Conservation (phyloP, 2,113 vertebrate genomes). For the Corythornis cristatus region DNA sequence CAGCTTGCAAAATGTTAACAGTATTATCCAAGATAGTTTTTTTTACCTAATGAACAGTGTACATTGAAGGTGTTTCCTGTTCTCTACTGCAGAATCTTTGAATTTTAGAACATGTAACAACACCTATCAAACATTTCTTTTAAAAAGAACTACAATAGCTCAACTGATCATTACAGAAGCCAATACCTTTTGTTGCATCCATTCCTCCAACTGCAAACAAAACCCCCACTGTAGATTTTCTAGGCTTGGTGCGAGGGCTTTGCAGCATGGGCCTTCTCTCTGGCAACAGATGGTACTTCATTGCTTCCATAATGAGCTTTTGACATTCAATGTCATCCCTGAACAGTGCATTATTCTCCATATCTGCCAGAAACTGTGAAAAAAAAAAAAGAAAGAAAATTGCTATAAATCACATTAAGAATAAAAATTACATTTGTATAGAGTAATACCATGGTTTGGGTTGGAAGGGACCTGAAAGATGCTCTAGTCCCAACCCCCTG, state of each 20-base stretch:
- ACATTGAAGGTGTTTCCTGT: neutral
- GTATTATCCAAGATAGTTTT: neutral
- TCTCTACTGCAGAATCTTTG: neutral
- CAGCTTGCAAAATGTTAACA: neutral
- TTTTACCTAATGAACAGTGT: neutral
- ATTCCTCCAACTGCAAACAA: slow-evolving; percentile 97
- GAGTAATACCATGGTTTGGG: no score
- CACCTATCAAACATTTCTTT: neutral
- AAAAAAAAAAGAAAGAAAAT: slow-evolving; percentile 37
- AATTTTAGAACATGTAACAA: neutral
- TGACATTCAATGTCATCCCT: slow-evolving; percentile 96
- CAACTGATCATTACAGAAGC: neutral
- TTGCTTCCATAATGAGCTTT: slow-evolving; percentile 96
- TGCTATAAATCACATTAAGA: neutral
- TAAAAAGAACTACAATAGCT: neutral
- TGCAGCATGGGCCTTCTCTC: slow-evolving; percentile 93
- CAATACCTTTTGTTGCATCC: slow-evolving; percentile 93
- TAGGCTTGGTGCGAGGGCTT: slow-evolving; percentile 93
- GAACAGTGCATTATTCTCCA: slow-evolving; percentile 92
- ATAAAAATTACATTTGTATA: neutral
- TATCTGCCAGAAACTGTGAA: slow-evolving; percentile 91
- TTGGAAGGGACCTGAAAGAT: neutral
- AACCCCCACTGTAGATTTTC: slow-evolving; percentile 94
- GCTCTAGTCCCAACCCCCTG: neutral
- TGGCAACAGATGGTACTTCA: slow-evolving; percentile 98